Evolutionary conservation across 2,888 invertebrate species (phyloP).

Genomic region (Agrypnus murinus): DNA sequence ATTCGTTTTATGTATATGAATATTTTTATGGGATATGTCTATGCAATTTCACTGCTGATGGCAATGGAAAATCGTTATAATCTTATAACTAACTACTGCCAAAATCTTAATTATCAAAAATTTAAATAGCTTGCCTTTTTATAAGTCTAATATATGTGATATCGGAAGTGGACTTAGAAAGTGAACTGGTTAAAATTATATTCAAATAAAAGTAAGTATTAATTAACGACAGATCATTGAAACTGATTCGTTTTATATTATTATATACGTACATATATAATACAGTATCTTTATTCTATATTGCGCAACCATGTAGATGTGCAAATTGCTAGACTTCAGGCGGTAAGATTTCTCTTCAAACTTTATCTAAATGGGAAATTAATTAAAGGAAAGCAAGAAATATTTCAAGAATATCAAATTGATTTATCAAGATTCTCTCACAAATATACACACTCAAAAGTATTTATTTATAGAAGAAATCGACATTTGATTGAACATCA

Average conservation of each 20-base stretch:
- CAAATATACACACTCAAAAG: neutral
- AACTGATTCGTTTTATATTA: slow-evolving; percentile 7
- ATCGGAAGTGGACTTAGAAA: slow-evolving; percentile 23
- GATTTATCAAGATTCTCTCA: too few species aligned
- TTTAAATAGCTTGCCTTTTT: slow-evolving; percentile 16
- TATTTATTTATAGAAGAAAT: neutral
- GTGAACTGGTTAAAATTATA: slow-evolving; percentile 25
- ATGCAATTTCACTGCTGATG: slow-evolving; percentile 10
- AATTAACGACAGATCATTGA: slow-evolving; percentile 25
- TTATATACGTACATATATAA: too few species aligned
- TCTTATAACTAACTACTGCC: slow-evolving; percentile 4
- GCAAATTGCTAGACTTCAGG: slow-evolving; percentile 10
- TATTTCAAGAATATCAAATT: neutral
- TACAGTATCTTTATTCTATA: too few species aligned
- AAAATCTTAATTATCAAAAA: slow-evolving; percentile 24
- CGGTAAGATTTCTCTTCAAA: neutral
- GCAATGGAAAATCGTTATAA: slow-evolving; percentile 16
- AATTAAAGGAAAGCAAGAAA: neutral
- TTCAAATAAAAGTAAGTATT: slow-evolving; percentile 20
- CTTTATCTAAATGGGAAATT: neutral
- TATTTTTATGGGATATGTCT: too few species aligned
- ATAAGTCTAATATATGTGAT: slow-evolving; percentile 14
- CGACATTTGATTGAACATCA: slow-evolving; percentile 5
- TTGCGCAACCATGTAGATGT: slow-evolving; percentile 13
- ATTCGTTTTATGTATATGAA: too few species aligned